Percentiles rank a stretch among this genome's conserved stretches.
Conservation (phyloP, 2,888 invertebrate species). For the Cylindroiulus punctatus region DNA sequence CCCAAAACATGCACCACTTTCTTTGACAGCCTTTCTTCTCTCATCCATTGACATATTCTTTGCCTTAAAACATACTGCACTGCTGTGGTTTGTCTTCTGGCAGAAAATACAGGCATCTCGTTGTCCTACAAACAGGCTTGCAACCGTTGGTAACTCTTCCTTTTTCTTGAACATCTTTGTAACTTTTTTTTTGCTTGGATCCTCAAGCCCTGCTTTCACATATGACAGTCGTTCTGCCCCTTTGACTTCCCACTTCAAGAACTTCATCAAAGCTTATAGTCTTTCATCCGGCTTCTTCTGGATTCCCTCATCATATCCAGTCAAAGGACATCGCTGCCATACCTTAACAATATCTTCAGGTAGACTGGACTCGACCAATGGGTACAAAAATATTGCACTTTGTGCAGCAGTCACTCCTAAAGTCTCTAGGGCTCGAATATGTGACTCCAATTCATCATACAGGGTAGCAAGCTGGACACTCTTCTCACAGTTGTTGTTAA, state of each 20-base stretch:
- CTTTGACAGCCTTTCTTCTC: background rate
- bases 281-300: background rate
- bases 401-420: background rate
- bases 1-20: background rate
- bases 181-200: background rate
- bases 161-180: background rate
- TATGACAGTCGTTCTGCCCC: background rate
- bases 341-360: background rate
- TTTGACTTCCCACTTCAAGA: background rate
- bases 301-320: background rate
- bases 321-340: background rate
- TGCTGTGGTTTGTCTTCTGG: background rate
- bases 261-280: background rate
- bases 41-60: background rate
- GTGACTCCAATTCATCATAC: background rate
- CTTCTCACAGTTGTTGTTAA: background rate
- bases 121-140: background rate
- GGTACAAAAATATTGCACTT: background rate
- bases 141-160: background rate
- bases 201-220: background rate
- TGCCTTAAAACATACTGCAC: background rate
- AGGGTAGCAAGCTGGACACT: background rate
- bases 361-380: background rate
- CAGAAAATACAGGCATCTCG: background rate
- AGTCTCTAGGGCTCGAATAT: background rate